Evolutionary conservation across 2,888 invertebrate genomes (phyloP), one percentile per base, ranked within the genome.

Genomic region (Malacosoma neustria): DNA sequence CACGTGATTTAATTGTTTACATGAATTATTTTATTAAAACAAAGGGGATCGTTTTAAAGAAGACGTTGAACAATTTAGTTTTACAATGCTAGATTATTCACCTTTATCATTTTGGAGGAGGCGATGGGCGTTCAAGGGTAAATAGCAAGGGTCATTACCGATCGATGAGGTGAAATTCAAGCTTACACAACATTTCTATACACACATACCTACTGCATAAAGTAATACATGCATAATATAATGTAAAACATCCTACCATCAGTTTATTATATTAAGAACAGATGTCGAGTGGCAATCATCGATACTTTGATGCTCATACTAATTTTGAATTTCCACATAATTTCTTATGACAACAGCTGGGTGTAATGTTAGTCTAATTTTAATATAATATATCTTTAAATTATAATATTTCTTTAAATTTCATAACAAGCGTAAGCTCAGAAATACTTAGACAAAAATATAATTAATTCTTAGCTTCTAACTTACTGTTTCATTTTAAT

Each of bases 151-250:
- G 60, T 51, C 56, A 50, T 41, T 44, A 43, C 46, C 64, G 68
- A 76, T 80, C 77, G 71, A 77, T 76, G 51, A 62, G 66, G 64
- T 65, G 61, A 61, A 65, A 62, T 60, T 46, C 57, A 63, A 67
- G 69, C 72, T 73, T 72, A 69, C 68, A 68, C 55, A 9, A 22
- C 22, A 4, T 5, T 22, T 9, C 46, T 45, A 42, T 43, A 38
- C 42, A 37, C 45, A 41, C 35, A 12, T 29, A 34, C 33, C 11
- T 32, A 13, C 15, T 32, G 13, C 14, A 22, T 29, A 30, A 33
- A 7, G 13, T 1, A 33, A 5, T 13, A 32, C 12, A 11, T 32
- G 9, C 7, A 31, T 13, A 15, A 22, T 35, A 33, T 11, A 35
- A 15, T 35, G 33, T 0, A 22, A 22, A 9, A 22, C 2, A 22